A percentile compares a stretch with the other conserved stretches of the same genome.
These are phyloP conservation scores for Marronus borbonicus DNA, from an alignment of 2,888 invertebrate genomes.

Conservation along the genomic window DNA sequence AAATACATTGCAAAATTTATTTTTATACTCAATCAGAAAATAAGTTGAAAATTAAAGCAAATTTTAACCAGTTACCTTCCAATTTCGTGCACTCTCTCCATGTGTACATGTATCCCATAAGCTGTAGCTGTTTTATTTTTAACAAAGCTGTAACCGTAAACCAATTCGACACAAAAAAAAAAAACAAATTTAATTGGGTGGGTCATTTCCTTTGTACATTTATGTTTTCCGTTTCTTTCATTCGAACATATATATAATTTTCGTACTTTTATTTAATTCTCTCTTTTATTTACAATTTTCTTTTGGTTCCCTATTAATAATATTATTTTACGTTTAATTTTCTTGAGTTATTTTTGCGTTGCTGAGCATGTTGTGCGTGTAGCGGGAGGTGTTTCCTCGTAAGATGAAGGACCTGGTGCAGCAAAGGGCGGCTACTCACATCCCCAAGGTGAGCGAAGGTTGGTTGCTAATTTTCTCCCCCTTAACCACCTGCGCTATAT, in stretches of 20 bases:
- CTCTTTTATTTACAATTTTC: constrained; percentile 41
- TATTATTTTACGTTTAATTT: constrained; percentile 69
- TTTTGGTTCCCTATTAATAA: constrained; percentile 68
- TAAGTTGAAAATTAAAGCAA: too few relatives aligned
- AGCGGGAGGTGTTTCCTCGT: constrained; percentile 85
- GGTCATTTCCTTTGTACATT: constrained; percentile 35
- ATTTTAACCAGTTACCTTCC: constrained; percentile 17
- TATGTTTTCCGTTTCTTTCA: constrained; percentile 21
- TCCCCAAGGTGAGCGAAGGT: constrained; percentile 64
- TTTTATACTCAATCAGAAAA: too few relatives aligned
- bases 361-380: constrained; percentile 69
- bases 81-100: constrained; percentile 19
- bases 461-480: constrained; percentile 57
- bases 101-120: constrained; percentile 30
- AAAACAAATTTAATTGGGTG: constrained; percentile 30
- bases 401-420: constrained; percentile 85
- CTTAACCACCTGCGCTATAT: constrained; percentile 42
- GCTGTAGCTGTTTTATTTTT: constrained; percentile 36
- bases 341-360: constrained; percentile 63
- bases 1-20: too few relatives aligned
- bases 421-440: constrained; percentile 65
- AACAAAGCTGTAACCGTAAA: constrained; percentile 35
- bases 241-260: constrained; percentile 1
- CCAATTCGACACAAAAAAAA: constrained; percentile 16
- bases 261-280: constrained; percentile 5